Conservation (phyloP, 2,797 vertebrate species). For the Lutjanus campechanus region DNA sequence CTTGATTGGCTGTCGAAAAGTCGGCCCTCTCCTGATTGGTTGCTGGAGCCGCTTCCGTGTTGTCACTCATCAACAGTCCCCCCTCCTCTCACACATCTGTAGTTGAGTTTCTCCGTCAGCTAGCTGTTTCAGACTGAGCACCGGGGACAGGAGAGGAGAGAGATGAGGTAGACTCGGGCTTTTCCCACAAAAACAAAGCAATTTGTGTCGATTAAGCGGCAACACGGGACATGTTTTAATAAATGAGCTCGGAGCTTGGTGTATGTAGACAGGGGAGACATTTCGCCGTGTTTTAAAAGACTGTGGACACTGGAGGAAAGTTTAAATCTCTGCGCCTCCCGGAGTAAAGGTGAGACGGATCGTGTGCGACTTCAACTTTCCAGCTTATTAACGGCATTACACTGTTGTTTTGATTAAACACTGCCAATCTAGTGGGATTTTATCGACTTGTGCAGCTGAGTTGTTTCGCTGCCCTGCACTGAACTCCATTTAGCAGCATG, state of each 20-base stretch:
- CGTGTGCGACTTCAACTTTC: background rate
- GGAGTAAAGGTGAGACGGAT: slow-evolving; percentile 55
- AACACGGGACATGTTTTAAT: background rate
- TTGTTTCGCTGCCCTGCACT: slow-evolving; percentile 2
- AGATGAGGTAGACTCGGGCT: slow-evolving; percentile 14
- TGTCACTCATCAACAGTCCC: slow-evolving; percentile 40
- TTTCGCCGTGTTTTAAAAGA: slow-evolving; percentile 16
- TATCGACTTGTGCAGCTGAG: background rate
- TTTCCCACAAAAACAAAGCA: background rate
- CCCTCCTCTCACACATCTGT: slow-evolving; percentile 58
- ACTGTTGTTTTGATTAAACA: background rate
- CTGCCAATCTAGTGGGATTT: background rate
- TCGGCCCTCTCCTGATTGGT: slow-evolving; percentile 66
- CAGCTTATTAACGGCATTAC: background rate
- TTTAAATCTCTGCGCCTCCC: slow-evolving; percentile 54
- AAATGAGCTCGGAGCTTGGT: background rate
- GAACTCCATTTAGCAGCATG: slow-evolving; percentile 55
- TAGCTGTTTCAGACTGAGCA: slow-evolving; percentile 5
- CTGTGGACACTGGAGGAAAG: slow-evolving; percentile 46
- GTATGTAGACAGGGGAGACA: background rate
- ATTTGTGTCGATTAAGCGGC: background rate
- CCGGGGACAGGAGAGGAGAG: background rate
- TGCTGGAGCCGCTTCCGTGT: background rate
- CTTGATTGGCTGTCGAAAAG: slow-evolving; percentile 61
- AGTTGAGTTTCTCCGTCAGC: background rate